phyloP scores from a whole-genome alignment of 2,113 vertebrate species.

The Podiceps cristatus region DNA sequence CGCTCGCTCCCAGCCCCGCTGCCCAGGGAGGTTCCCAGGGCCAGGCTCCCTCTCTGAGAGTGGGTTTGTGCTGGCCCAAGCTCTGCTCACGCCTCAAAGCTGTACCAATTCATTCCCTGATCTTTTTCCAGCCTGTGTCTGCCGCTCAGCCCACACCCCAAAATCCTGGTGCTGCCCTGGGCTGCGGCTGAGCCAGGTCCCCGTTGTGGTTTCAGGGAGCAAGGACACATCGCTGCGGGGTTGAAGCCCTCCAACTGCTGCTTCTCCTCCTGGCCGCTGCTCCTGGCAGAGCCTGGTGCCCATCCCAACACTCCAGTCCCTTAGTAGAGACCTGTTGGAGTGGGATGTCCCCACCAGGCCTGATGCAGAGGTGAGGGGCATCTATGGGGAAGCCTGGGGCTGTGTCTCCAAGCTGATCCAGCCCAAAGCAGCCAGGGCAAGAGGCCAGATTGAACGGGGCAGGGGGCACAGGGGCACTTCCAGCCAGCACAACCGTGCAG shows the following conservation, averaged over 20 bases:
- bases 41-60: not conserved
- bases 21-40: not conserved
- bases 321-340: rapidly evolving
- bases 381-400: not conserved
- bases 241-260: not conserved
- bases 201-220: not conserved
- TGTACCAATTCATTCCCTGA: not conserved
- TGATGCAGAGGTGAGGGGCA: not conserved
- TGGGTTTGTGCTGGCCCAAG: not conserved
- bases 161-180: not conserved
- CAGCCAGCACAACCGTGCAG: not conserved
- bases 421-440: not conserved
- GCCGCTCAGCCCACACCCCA: rapidly evolving
- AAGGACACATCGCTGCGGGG: rapidly evolving
- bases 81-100: not conserved
- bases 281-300: not conserved
- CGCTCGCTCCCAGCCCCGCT: not conserved
- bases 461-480: rapidly evolving
- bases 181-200: too few relatives aligned
- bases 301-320: rapidly evolving
- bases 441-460: not conserved
- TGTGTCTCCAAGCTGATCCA: not conserved
- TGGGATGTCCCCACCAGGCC: not conserved
- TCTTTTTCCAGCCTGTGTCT: rapidly evolving
- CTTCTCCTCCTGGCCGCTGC: not conserved